Evolutionary conservation across 2,888 invertebrate species (phyloP).

Genomic region (Thysanoteuthis rhombus): DNA sequence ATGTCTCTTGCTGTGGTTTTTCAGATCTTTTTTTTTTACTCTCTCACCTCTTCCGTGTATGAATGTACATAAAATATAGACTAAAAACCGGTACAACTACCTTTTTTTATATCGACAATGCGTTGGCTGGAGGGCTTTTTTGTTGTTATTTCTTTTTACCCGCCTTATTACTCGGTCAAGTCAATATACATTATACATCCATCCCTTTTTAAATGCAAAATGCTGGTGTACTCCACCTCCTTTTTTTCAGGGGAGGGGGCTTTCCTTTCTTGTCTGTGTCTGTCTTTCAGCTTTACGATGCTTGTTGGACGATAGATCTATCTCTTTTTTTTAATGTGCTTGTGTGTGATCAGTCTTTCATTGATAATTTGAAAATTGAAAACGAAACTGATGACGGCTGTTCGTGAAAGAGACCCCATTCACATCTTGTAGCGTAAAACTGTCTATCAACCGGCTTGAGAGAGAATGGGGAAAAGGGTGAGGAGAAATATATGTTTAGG

Average conservation of each 20-base stretch:
- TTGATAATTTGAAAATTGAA: not conserved
- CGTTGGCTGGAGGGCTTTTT: not conserved
- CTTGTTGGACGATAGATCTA: not conserved
- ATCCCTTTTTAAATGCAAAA: not conserved
- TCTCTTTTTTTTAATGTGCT: not conserved
- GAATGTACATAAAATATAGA: not conserved
- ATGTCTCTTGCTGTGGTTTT: not conserved
- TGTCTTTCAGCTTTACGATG: not conserved
- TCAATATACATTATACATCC: not conserved
- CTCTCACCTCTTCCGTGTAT: not conserved
- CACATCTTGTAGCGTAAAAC: conserved; percentile 12
- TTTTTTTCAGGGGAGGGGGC: not conserved
- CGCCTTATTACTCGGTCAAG: not conserved
- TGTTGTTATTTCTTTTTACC: not conserved
- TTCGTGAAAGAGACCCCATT: not conserved
- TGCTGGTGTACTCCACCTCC: not conserved
- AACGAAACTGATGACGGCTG: not conserved
- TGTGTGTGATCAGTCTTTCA: not conserved
- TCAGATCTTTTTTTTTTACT: not conserved
- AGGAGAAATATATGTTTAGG: not conserved
- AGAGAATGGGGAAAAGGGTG: not conserved
- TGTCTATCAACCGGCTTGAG: not conserved
- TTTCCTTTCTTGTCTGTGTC: not conserved
- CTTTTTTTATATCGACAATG: not conserved
- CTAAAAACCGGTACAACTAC: not conserved